Percentiles rank a stretch among this genome's conserved stretches.
Conservation (phyloP, 2,888 invertebrate genomes). For the Lottia gigantea region DNA sequence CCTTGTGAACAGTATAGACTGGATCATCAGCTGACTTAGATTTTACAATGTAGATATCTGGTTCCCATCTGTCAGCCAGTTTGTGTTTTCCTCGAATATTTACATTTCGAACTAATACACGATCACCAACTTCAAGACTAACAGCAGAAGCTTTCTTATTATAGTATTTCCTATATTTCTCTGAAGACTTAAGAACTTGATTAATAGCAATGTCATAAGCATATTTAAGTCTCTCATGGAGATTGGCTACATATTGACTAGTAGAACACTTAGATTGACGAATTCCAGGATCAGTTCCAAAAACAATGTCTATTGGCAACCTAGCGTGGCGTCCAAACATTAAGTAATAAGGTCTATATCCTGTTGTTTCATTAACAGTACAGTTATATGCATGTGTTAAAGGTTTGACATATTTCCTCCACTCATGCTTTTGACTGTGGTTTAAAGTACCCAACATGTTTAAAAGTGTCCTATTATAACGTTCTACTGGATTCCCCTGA, state of each 20-base stretch:
- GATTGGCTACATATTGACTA: slow-evolving; percentile 12
- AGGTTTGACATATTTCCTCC: slow-evolving; percentile 26
- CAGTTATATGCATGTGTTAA: slow-evolving; percentile 28
- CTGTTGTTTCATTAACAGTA: slow-evolving; percentile 26
- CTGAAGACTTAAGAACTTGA: slow-evolving; percentile 3
- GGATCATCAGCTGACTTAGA: no score
- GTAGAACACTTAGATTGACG: neutral
- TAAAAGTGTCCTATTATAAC: slow-evolving; percentile 29
- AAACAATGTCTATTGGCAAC: slow-evolving; percentile 30
- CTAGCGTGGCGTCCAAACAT: slow-evolving; percentile 30
- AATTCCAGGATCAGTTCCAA: slow-evolving; percentile 15
- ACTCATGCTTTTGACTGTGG: slow-evolving; percentile 26
- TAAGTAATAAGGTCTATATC: slow-evolving; percentile 29
- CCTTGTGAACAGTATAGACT: no score
- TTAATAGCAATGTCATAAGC: slow-evolving; percentile 15
- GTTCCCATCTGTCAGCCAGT: neutral
- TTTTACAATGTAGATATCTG: neutral
- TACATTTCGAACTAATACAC: slow-evolving; percentile 11
- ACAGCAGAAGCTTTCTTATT: slow-evolving; percentile 15
- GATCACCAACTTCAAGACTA: slow-evolving; percentile 16
- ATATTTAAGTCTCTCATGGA: slow-evolving; percentile 8
- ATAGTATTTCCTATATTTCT: slow-evolving; percentile 13
- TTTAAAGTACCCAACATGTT: slow-evolving; percentile 28
- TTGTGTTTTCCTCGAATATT: slow-evolving; percentile 12
- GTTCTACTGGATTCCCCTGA: slow-evolving; percentile 32